Evolutionary conservation across 2,888 invertebrate genomes (phyloP).

Genomic region (Danaus chrysippus): DNA sequence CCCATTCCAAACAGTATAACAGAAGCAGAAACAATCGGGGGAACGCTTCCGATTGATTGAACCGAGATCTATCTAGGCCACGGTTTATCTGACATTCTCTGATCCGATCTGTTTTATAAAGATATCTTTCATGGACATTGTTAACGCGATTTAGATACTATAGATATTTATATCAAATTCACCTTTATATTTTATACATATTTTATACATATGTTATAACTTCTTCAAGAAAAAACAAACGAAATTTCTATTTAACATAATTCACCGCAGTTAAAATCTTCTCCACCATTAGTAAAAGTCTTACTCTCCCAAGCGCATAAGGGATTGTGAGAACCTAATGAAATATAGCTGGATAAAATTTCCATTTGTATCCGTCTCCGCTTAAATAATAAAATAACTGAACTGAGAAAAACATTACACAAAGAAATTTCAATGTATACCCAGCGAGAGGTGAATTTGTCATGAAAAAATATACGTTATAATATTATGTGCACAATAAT

Average conservation of each 20-base stretch:
- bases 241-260: neutral
- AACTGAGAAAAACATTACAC: neutral
- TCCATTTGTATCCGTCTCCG: neutral
- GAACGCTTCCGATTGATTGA: slow-evolving; percentile 9
- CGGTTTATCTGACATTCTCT: slow-evolving; percentile 10
- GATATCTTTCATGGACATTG: slow-evolving; percentile 1
- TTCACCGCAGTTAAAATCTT: neutral
- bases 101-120: slow-evolving; percentile 6
- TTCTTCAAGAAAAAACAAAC: no score
- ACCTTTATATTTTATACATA: neutral
- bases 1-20: slow-evolving; percentile 4
- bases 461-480: no score
- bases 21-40: slow-evolving; percentile 5
- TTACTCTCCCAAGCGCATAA: neutral
- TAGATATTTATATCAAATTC: neutral
- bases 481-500: no score
- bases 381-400: neutral
- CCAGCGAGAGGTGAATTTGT: no score
- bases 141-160: neutral
- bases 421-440: neutral
- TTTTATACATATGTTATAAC: no score
- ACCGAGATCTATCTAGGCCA: slow-evolving; percentile 9
- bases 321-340: slow-evolving; percentile 1
- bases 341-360: slow-evolving; percentile 1
- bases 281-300: neutral